phyloP scores from a whole-genome alignment of 2,888 invertebrate genomes.

The Melanostoma mellinum region DNA sequence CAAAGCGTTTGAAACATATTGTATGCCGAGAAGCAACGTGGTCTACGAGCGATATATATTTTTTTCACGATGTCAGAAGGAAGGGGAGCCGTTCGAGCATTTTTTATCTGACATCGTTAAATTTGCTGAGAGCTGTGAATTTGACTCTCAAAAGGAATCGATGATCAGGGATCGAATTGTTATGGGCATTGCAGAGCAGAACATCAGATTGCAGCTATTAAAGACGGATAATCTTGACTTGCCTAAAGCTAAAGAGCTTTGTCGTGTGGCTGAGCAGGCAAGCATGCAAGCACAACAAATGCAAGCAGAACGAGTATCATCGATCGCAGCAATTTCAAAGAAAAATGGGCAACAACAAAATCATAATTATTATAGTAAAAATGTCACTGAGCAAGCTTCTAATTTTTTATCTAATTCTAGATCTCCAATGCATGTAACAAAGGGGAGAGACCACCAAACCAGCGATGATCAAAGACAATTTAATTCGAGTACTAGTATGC shows the following conservation, averaged over 20 bases:
- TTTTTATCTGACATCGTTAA: constrained; percentile 28
- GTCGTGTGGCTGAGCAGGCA: too few species aligned
- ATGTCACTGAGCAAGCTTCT: neutral
- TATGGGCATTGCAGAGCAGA: neutral
- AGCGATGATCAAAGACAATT: too few species aligned
- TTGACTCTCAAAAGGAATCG: constrained; percentile 17
- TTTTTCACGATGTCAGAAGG: constrained; percentile 11
- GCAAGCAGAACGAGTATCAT: constrained; percentile 31
- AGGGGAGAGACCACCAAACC: constrained; percentile 27
- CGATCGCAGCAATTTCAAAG: constrained; percentile 34
- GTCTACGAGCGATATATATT: constrained; percentile 17
- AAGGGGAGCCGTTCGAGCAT: constrained; percentile 28
- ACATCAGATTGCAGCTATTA: constrained; percentile 16
- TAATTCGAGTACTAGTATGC: too few species aligned
- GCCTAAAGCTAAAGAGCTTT: constrained; percentile 7
- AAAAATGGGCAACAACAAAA: constrained; percentile 14
- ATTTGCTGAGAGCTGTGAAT: constrained; percentile 29
- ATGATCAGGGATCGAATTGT: constrained; percentile 30
- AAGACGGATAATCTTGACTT: constrained; percentile 26
- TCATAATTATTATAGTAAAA: constrained; percentile 17
- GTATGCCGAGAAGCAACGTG: constrained; percentile 17
- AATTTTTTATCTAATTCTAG: constrained; percentile 33
- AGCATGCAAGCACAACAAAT: too few species aligned
- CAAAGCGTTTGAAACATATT: constrained; percentile 13
- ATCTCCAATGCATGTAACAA: constrained; percentile 43